Conservation (phyloP, 2,113 vertebrate genomes). For the Grammomys dolichurus region DNA sequence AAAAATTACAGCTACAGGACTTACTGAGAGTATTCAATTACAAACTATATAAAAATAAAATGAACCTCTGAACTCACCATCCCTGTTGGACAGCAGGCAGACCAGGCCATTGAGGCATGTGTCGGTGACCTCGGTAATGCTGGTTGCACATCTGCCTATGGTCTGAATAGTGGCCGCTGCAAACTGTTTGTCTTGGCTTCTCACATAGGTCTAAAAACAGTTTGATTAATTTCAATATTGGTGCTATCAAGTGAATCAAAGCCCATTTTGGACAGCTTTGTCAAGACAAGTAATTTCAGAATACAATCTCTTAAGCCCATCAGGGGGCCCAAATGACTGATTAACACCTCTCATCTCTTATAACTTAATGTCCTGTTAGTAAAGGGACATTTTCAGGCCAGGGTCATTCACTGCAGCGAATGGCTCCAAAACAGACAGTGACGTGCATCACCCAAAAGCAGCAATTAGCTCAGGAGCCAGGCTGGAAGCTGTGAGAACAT, state of each 20-base stretch:
- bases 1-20: background rate
- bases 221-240: conserved; percentile 62
- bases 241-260: conserved; percentile 45
- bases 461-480: conserved; percentile 74
- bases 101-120: conserved; percentile 96
- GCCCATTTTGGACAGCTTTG: background rate
- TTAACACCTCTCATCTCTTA: background rate
- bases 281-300: background rate
- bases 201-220: conserved; percentile 95
- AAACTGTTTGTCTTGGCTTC: conserved; percentile 98
- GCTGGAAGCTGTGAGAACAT: conserved; percentile 59
- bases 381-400: conserved; percentile 58
- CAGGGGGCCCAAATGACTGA: background rate
- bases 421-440: conserved; percentile 64
- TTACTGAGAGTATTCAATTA: conserved; percentile 52
- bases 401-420: conserved; percentile 59
- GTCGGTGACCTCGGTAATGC: conserved; percentile 96
- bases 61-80: conserved; percentile 89
- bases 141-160: conserved; percentile 97
- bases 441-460: conserved; percentile 71
- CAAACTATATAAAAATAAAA: conserved; percentile 60
- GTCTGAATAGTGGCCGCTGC: conserved; percentile 97
- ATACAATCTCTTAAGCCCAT: conserved; percentile 34
- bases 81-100: conserved; percentile 96
- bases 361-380: conserved; percentile 36